Evolutionary conservation across 2,797 vertebrate species (phyloP).

Genomic region (Gymnoscopelus braueri): DNA sequence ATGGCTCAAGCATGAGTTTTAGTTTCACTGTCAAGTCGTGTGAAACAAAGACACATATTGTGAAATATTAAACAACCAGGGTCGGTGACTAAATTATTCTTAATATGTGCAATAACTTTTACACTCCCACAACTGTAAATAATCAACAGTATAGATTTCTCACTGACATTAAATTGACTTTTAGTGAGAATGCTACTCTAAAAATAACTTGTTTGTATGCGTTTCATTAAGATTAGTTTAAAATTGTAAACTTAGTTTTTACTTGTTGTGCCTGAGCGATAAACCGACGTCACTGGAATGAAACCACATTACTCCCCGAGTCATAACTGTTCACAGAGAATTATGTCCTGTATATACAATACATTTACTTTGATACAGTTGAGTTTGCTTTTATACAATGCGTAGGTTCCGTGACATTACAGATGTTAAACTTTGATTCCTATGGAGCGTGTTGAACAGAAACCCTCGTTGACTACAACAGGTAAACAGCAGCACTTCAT

Average conservation of each 20-base stretch:
- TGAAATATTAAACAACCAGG: too few relatives aligned
- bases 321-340: slow-evolving; percentile 33
- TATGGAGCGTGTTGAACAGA: slow-evolving; percentile 11
- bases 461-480: neutral
- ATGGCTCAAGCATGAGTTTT: neutral
- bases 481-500: neutral
- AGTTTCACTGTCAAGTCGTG: neutral
- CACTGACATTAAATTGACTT: neutral
- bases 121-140: neutral
- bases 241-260: neutral
- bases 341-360: neutral
- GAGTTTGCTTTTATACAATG: neutral
- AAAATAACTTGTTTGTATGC: neutral
- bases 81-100: too few relatives aligned
- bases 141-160: neutral
- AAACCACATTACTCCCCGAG: slow-evolving; percentile 63
- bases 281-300: slow-evolving; percentile 65
- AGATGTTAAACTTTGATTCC: slow-evolving; percentile 11
- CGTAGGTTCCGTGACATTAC: neutral
- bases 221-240: neutral
- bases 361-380: neutral
- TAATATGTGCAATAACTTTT: neutral
- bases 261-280: slow-evolving; percentile 3
- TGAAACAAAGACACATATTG: neutral
- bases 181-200: neutral